Percentiles rank a stretch among this genome's conserved stretches.
phyloP scores from a whole-genome alignment of 2,113 vertebrate genomes.

The Mixornis gularis region DNA sequence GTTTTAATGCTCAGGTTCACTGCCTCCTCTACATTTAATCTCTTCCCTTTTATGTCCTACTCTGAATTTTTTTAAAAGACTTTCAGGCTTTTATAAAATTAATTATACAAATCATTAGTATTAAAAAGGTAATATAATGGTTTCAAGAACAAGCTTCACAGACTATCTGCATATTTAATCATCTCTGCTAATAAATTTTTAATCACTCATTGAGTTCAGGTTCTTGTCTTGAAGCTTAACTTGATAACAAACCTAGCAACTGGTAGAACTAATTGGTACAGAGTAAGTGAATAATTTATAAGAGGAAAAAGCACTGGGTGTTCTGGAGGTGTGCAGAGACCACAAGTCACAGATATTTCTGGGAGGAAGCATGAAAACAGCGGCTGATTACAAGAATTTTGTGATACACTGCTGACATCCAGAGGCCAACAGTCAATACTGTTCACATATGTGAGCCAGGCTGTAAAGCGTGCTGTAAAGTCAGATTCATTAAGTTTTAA shows the following conservation, averaged over 20 bases:
- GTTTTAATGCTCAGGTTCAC: slow-evolving; percentile 43
- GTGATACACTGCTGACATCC: slow-evolving; percentile 76
- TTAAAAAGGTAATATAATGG: slow-evolving; percentile 81
- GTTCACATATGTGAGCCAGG: slow-evolving; percentile 22
- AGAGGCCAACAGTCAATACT: slow-evolving; percentile 68
- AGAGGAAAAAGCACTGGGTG: slow-evolving; percentile 66
- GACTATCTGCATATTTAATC: slow-evolving; percentile 84
- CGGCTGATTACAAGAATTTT: slow-evolving; percentile 6
- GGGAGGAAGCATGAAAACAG: slow-evolving; percentile 53
- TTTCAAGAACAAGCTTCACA: slow-evolving; percentile 80
- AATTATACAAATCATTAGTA: slow-evolving; percentile 84
- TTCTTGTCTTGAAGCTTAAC: slow-evolving; percentile 83
- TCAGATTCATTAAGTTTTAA: slow-evolving; percentile 49
- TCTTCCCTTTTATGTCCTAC: slow-evolving; percentile 60
- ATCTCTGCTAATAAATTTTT: slow-evolving; percentile 80
- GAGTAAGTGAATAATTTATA: slow-evolving; percentile 83
- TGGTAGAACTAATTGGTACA: slow-evolving; percentile 84
- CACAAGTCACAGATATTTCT: slow-evolving; percentile 63
- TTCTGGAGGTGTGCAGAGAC: slow-evolving; percentile 68
- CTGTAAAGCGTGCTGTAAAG: background rate
- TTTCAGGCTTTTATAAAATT: slow-evolving; percentile 74
- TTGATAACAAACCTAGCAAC: slow-evolving; percentile 81
- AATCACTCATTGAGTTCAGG: slow-evolving; percentile 77
- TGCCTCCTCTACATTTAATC: slow-evolving; percentile 63
- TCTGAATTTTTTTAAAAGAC: slow-evolving; percentile 66